Base-by-base conservation (phyloP, 2,888 invertebrate genomes). In the Diaperis boleti region DNA sequence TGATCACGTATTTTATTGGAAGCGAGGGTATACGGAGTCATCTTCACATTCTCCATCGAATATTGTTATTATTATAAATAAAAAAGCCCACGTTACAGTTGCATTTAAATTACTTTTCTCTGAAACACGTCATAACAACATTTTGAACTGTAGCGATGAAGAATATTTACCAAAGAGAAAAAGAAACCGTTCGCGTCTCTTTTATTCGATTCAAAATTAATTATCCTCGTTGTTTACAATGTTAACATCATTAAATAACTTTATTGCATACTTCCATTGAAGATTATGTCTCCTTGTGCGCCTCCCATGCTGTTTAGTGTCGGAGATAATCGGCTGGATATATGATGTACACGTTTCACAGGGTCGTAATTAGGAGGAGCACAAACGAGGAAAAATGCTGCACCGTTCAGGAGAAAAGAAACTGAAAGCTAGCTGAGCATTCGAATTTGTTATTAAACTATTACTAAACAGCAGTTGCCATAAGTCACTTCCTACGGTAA, bases 21-120 rank as follows among this genome's bases (percentile, higher is more conserved):
- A 18, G 14, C 15, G 29, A 35, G 6, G 13, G 13, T 11, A 45
- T 10, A 29, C 14, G 14, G 33, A 35, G 11, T 39, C 52, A 52
- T 52, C 52, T 20, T 52, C 52, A 52, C 52, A 52, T 52, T 39
- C 39, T 52, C 52, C 37, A 52, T 52, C 14, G 50, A 20, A 17
- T 50, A 35, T 50, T 52, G 39, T 52, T 37, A 52, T 52, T 52
- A 52, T 52, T 52, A 52, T 37, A 52, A 52, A 20, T 52, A 39
- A 39, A 39, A 52, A 33, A 39, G 33, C 39, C 13, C 37, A 39
- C 52, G 52, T 52, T 52, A 52, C 52, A 55, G 55, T 55, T 55
- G 55, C 55, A 42, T 29, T 41, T 55, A 55, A 55, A 55, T 55
- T 55, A 55, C 55, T 55, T 55, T 55, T 55, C 55, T 42, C 33